Evolutionary conservation across 2,888 invertebrate genomes (phyloP).

Genomic region (Eristalis pertinax): DNA sequence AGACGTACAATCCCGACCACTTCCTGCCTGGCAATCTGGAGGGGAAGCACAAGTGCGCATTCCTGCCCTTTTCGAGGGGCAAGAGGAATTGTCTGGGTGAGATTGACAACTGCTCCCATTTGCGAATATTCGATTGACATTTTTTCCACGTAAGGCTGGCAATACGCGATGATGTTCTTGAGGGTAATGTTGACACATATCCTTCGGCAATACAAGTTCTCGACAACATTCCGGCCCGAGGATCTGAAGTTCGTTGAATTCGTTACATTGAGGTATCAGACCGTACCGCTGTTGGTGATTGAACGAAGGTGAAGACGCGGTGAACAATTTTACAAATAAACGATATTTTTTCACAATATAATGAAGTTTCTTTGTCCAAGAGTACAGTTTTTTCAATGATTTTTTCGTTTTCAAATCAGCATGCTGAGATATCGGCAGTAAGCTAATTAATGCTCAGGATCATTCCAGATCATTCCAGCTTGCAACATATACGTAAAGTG

Average conservation of each 20-base stretch:
- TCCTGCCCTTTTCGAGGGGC: slow-evolving; percentile 76
- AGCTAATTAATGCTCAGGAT: too few relatives aligned
- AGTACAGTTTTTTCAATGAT: neutral
- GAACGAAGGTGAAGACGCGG: slow-evolving; percentile 17
- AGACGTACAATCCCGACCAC: slow-evolving; percentile 73
- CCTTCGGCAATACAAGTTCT: slow-evolving; percentile 68
- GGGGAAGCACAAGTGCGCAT: slow-evolving; percentile 73
- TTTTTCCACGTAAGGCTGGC: slow-evolving; percentile 73
- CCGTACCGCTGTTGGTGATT: slow-evolving; percentile 57
- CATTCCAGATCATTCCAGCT: too few relatives aligned
- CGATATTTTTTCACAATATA: too few relatives aligned
- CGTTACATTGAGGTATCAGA: slow-evolving; percentile 33
- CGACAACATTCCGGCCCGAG: slow-evolving; percentile 62
- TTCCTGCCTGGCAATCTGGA: slow-evolving; percentile 72
- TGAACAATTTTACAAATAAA: neutral
- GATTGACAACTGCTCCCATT: neutral
- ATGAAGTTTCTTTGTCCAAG: too few relatives aligned
- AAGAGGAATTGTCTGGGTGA: slow-evolving; percentile 76
- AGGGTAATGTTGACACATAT: slow-evolving; percentile 63
- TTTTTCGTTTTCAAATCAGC: too few relatives aligned
- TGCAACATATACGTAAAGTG: too few relatives aligned
- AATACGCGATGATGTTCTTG: slow-evolving; percentile 67
- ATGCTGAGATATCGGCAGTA: neutral
- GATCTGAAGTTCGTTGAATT: slow-evolving; percentile 47
- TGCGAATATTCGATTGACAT: slow-evolving; percentile 8